Evolutionary conservation across 2,113 vertebrate species (phyloP).

Genomic region (Thomomys bottae): DNA sequence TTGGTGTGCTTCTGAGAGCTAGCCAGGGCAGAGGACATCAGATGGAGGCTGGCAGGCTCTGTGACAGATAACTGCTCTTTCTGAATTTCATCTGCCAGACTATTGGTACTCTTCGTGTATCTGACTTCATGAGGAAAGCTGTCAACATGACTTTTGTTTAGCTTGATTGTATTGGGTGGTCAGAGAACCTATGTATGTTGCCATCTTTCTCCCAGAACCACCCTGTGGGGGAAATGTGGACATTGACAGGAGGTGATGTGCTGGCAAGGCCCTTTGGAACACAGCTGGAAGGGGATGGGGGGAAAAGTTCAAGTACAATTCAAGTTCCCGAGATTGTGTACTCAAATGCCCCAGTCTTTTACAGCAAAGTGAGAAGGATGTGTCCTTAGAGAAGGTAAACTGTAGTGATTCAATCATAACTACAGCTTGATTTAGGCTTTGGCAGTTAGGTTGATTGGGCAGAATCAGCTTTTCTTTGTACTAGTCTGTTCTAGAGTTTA

Average conservation of each 20-base stretch:
- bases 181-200: background rate
- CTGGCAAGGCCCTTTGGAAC: background rate
- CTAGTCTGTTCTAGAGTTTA: background rate
- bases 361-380: background rate
- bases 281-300: background rate
- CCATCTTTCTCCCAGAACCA: constrained; percentile 15
- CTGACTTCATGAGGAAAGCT: background rate
- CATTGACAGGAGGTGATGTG: background rate
- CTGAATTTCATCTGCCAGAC: background rate
- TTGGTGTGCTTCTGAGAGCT: too few species aligned
- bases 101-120: background rate
- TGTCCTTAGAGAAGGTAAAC: background rate
- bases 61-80: background rate
- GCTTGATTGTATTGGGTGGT: background rate
- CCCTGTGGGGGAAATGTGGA: background rate
- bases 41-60: background rate
- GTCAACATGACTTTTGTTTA: constrained; percentile 12
- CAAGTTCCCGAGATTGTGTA: background rate
- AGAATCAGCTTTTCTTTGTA: background rate
- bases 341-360: background rate
- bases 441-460: background rate
- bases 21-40: background rate
- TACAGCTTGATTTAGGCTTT: background rate
- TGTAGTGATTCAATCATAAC: background rate
- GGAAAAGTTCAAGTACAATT: background rate